Evolutionary conservation across 1,140 invertebrate genomes (phyloP).

Genomic region (Brachionus sp.): DNA sequence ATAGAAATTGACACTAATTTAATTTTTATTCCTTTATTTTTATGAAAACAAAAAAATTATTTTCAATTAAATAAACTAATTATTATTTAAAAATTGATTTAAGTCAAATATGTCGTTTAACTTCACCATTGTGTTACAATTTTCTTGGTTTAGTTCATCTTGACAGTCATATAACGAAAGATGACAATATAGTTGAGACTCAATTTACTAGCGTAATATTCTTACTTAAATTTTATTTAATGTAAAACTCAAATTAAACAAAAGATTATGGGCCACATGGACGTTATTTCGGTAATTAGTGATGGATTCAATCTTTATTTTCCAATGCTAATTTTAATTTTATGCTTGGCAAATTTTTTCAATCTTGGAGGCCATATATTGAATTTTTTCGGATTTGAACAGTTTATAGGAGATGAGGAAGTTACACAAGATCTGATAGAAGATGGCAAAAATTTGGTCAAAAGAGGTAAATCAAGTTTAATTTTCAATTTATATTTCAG

Average conservation of each 20-base stretch:
- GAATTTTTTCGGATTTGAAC: slow-evolving; percentile 85
- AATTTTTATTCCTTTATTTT: too few species aligned
- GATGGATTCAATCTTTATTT: slow-evolving; percentile 99
- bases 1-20: too few species aligned
- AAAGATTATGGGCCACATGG: slow-evolving; percentile 98
- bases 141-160: slow-evolving; percentile 95
- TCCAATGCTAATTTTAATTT: slow-evolving; percentile 87
- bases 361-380: slow-evolving; percentile 82
- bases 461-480: slow-evolving; percentile 59
- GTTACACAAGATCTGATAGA: slow-evolving; percentile 85
- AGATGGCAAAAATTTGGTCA: slow-evolving; percentile 83
- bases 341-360: slow-evolving; percentile 91
- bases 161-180: slow-evolving; percentile 85
- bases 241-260: neutral
- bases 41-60: too few species aligned
- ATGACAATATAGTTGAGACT: slow-evolving; percentile 71
- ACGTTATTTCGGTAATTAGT: slow-evolving; percentile 91
- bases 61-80: too few species aligned
- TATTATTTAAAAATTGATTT: slow-evolving; percentile 75
- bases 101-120: slow-evolving; percentile 75
- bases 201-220: slow-evolving; percentile 76
- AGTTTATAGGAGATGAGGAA: slow-evolving; percentile 85
- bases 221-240: neutral
- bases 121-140: slow-evolving; percentile 95
- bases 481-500: too few species aligned